phyloP scores from a whole-genome alignment of 2,113 vertebrate genomes.

The Eretmochelys imbricata region DNA sequence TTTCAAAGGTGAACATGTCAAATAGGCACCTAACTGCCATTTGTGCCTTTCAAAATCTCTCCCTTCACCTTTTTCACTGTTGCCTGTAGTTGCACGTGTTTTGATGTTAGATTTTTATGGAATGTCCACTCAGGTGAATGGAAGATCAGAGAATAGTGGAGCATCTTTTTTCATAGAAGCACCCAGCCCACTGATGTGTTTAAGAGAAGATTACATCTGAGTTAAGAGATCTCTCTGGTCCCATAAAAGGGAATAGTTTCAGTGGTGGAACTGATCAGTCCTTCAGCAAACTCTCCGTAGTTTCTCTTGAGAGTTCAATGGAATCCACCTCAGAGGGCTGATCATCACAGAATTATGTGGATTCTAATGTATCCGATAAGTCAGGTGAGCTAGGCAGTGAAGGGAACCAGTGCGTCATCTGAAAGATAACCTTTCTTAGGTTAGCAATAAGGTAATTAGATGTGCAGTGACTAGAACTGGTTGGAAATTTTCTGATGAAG shows the following conservation, averaged over 20 bases:
- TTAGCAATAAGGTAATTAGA: not conserved
- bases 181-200: not conserved
- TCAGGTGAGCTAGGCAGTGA: not conserved
- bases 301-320: not conserved
- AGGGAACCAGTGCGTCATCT: not conserved
- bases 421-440: not conserved
- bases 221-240: conserved; percentile 4
- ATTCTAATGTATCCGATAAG: not conserved
- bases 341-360: not conserved
- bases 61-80: not conserved
- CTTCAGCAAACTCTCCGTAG: not conserved
- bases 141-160: not conserved
- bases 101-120: not conserved
- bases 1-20: not conserved
- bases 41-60: not conserved
- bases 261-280: not conserved
- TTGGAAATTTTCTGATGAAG: not conserved
- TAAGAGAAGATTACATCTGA: not conserved
- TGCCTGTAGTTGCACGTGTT: not conserved
- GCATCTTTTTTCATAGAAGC: not conserved
- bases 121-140: not conserved
- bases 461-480: not conserved
- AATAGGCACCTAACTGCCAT: not conserved
- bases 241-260: not conserved
- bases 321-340: not conserved